Evolutionary conservation across 2,888 invertebrate species (phyloP).

Genomic region (Cheilosia vernalis): DNA sequence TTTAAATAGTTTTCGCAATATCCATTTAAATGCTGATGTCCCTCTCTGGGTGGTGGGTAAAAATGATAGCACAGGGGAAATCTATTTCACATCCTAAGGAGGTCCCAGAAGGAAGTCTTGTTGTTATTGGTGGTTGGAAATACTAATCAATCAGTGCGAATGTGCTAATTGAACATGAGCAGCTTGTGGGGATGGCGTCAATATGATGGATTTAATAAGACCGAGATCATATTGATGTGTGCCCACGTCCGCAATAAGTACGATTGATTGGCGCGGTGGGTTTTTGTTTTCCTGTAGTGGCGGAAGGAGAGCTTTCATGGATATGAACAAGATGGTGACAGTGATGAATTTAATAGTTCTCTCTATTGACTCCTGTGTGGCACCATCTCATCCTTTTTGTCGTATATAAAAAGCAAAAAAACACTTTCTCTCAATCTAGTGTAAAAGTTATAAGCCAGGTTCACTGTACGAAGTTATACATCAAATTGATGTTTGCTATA

Average conservation of each 20-base stretch:
- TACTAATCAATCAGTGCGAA: constrained; percentile 54
- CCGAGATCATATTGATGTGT: neutral
- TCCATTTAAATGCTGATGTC: constrained; percentile 40
- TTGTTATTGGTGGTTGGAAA: neutral
- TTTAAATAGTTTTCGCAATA: constrained; percentile 63
- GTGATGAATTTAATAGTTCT: too few relatives aligned
- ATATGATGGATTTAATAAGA: constrained; percentile 34
- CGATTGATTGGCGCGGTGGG: constrained; percentile 17
- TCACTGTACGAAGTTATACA: too few relatives aligned
- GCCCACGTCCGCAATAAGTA: constrained; percentile 37
- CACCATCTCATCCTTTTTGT: too few relatives aligned
- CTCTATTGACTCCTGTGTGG: too few relatives aligned
- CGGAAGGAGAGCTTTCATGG: neutral
- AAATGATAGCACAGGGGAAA: constrained; percentile 9
- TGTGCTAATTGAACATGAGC: constrained; percentile 26
- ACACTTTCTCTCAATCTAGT: too few relatives aligned
- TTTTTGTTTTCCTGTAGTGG: neutral
- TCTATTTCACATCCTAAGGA: constrained; percentile 34
- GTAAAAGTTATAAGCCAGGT: too few relatives aligned
- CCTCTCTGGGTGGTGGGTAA: neutral
- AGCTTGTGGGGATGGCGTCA: constrained; percentile 24
- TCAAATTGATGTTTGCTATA: too few relatives aligned
- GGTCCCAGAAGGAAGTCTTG: neutral
- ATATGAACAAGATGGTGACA: too few relatives aligned
- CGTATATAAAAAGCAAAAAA: too few relatives aligned